Base-by-base conservation (phyloP, 2,113 vertebrate genomes). In the Felis chaus region DNA sequence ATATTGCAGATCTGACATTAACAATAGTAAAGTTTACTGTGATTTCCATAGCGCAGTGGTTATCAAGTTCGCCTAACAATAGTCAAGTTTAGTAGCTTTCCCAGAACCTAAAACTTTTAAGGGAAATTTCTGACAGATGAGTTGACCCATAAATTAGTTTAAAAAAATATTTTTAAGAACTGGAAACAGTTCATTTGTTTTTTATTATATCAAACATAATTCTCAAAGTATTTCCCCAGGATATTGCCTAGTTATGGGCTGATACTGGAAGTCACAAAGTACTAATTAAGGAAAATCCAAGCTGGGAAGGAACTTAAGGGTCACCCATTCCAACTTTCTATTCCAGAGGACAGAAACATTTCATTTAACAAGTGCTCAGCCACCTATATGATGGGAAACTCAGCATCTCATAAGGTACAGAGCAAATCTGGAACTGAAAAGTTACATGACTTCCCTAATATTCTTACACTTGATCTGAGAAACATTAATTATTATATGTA, bases 151-250 rank as follows among this genome's bases (percentile, higher is more conserved):
- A 94, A 76, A 15, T 73, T 53, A 39, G 25, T 84, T 88, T 82
- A 73, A 36, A 84, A 96, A 69, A 94, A 94, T 78, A 73, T 73
- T 57, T 79, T 80, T 61, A 61, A 71, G 27, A 89, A 85, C 69
- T 39, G 14, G 14, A 91, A 94, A 89, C 1, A 81, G 33, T 21
- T 80, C 8, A n/a, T 82, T 69, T 25, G 50, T 50, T 86, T 83
- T 83, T 82, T 53, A 68, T 80, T 55, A 25, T 18, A 71, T 23
- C 41, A 78, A 65, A 79, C 57, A 36, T 63, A 74, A 96, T 81
- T 31, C 50, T n/a, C 94, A 94, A 68, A 89, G 55, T 55, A 82
- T 48, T 91, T 91, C 33, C 36, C 63, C 41, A 66, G 63, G 57
- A 53, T 68, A 31, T 0, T 53, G 63, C 36, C 50, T 63, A 23